A percentile compares a stretch with the other conserved stretches of the same genome.
These are phyloP conservation scores for Rhinatrema bivittatum DNA, from an alignment of 2,797 vertebrate species.

Conservation along the genomic window DNA sequence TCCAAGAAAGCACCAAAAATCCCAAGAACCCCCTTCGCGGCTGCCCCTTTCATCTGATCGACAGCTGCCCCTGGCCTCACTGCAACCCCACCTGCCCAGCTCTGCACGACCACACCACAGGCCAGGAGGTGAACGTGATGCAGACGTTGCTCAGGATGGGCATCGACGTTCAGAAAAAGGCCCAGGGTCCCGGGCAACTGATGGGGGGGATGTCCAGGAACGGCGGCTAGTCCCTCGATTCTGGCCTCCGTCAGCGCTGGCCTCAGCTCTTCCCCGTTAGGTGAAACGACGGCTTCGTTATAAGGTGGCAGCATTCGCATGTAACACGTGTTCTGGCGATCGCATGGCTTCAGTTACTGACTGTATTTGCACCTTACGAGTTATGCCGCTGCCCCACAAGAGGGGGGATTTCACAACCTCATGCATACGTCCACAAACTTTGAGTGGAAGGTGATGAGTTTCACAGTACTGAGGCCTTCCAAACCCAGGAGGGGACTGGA, in stretches of 20 bases:
- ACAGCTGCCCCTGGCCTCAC: slow-evolving; percentile 70
- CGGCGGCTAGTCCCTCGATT: slow-evolving; percentile 50
- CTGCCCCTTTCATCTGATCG: slow-evolving; percentile 69
- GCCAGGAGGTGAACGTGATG: slow-evolving; percentile 67
- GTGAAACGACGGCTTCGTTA: not conserved
- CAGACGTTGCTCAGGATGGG: slow-evolving; percentile 68
- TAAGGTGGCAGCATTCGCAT: not conserved
- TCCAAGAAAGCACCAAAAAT: slow-evolving; percentile 62
- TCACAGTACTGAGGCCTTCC: no score
- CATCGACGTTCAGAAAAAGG: slow-evolving; percentile 62
- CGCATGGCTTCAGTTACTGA: not conserved
- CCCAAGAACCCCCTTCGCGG: slow-evolving; percentile 59
- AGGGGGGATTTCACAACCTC: not conserved
- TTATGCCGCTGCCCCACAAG: not conserved
- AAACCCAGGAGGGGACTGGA: no score
- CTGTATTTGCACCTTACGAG: not conserved
- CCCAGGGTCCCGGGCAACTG: slow-evolving; percentile 51
- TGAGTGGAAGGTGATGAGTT: no score
- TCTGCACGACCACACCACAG: slow-evolving; percentile 61
- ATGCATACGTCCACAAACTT: not conserved
- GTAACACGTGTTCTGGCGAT: not conserved
- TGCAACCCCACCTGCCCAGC: slow-evolving; percentile 76
- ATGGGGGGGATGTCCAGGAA: slow-evolving; percentile 58
- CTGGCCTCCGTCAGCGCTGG: not conserved
- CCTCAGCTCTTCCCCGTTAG: not conserved